These are phyloP conservation scores for Octopus sinensis DNA, from an alignment of 1,140 invertebrate species.

Conservation along the genomic window DNA sequence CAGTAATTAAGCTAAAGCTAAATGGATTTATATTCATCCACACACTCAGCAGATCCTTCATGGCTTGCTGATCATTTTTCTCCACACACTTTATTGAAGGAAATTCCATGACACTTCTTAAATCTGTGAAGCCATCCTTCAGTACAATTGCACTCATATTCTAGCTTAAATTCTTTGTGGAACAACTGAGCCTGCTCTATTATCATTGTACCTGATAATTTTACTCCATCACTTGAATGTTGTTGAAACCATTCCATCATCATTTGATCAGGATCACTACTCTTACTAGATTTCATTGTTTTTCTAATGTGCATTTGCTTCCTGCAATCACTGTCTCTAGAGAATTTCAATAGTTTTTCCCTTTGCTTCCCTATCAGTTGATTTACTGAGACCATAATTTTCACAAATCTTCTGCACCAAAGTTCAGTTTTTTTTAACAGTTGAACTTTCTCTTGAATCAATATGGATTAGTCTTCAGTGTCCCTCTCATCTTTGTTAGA, in stretches of 20 bases:
- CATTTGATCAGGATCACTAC: not conserved
- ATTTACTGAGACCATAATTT: not conserved
- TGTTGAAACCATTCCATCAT: not conserved
- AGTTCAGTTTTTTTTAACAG: not conserved
- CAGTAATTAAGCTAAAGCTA: too few species aligned
- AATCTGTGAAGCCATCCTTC: too few species aligned
- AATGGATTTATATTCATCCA: not conserved
- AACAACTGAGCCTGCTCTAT: not conserved
- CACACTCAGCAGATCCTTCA: not conserved
- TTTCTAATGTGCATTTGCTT: too few species aligned
- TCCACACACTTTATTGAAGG: not conserved
- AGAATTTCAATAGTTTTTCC: not conserved
- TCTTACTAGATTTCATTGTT: not conserved
- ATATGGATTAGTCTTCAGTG: too few species aligned
- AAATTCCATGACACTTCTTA: not conserved
- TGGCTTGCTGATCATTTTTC: not conserved
- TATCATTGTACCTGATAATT: not conserved
- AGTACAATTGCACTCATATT: not conserved
- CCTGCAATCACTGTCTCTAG: too few species aligned
- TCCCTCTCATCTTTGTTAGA: too few species aligned
- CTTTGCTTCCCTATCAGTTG: not conserved
- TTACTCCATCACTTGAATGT: not conserved
- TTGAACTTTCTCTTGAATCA: not conserved
- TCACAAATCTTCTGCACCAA: not conserved
- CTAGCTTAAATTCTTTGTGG: not conserved